Evolutionary conservation across 2,113 vertebrate genomes (phyloP).

Genomic region (Puma concolor): DNA sequence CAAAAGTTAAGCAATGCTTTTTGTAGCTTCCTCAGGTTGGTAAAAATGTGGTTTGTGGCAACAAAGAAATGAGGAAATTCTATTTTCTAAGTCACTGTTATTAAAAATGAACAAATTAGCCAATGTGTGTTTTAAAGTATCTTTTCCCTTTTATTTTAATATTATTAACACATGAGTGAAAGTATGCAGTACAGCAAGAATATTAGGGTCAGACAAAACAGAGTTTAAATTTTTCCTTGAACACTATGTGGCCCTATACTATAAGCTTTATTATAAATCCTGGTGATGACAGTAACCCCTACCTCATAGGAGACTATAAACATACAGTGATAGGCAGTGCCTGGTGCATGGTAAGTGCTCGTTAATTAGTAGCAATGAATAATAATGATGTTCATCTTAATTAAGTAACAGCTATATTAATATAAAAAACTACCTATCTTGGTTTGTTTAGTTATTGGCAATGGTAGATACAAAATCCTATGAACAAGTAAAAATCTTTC

Average conservation of each 20-base stretch:
- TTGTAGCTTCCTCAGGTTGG: constrained; percentile 59
- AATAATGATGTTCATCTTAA: not conserved
- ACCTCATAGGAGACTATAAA: not conserved
- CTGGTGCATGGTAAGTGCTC: not conserved
- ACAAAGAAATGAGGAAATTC: constrained; percentile 74
- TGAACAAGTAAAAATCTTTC: not conserved
- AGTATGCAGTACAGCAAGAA: not conserved
- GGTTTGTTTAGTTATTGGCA: not conserved
- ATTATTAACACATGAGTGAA: not conserved
- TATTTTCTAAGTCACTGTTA: constrained; percentile 16
- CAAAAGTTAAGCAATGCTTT: constrained; percentile 15
- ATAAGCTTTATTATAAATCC: not conserved
- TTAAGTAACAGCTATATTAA: not conserved
- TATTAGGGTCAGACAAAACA: not conserved
- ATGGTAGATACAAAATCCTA: not conserved
- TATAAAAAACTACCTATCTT: not conserved
- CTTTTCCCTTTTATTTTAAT: constrained; percentile 21
- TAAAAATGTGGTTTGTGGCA: constrained; percentile 65
- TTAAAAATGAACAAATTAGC: constrained; percentile 39
- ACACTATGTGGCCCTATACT: not conserved
- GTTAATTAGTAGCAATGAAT: not conserved
- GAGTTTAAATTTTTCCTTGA: not conserved
- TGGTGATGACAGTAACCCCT: not conserved
- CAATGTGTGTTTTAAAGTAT: not conserved
- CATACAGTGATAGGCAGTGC: not conserved